Base-by-base conservation (phyloP, 2,888 invertebrate genomes). In the Xanthia icteritia region DNA sequence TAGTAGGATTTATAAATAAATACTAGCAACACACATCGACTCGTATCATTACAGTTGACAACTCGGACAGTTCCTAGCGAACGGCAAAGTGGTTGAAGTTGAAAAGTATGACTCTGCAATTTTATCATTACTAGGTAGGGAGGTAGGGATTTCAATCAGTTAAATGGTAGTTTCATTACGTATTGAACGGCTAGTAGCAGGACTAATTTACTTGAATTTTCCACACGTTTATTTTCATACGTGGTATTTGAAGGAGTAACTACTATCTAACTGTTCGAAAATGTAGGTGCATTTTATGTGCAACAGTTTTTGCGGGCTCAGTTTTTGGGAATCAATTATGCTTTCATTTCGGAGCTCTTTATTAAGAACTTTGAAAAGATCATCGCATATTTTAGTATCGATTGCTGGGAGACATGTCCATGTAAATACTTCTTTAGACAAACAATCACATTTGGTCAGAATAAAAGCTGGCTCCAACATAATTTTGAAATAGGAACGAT, bases 1-100 rank as follows among this genome's bases (percentile, higher is more conserved):
- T 89, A 77, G 13, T 39, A 45, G 51, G 64, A 83, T 86, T 81
- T 89, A 89, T 91, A 86, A 91, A 90, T 91, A 89, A 86, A 86
- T 86, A 80, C 80, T 70, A 60, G 51, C 76, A 81, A 72, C 69
- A 79, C 70, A 77, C 76, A 73, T 71, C 65, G 66, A 36, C 39
- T 63, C 9, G 56, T 61, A 73, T 84, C 81, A 89, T 89, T 90
- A 87, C 66, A 80, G 67, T 82, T 89, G 88, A 86, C 85, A 83
- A 85, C 74, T 86, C 77, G 31, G 81, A 88, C 83, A 82, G 85
- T 75, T 81, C 76, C 45, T 69, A 67, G 73, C 76, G 74, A 67
- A 76, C 75, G 67, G 73, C 78, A 84, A 88, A 89, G 86, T 83
- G 74, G 82, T 73, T 73, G 73, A 86, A 83, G 73, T 86, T 77